A percentile compares a stretch with the other conserved stretches of the same genome.
Conservation (phyloP, 2,113 vertebrate genomes). For the Turnix velox region DNA sequence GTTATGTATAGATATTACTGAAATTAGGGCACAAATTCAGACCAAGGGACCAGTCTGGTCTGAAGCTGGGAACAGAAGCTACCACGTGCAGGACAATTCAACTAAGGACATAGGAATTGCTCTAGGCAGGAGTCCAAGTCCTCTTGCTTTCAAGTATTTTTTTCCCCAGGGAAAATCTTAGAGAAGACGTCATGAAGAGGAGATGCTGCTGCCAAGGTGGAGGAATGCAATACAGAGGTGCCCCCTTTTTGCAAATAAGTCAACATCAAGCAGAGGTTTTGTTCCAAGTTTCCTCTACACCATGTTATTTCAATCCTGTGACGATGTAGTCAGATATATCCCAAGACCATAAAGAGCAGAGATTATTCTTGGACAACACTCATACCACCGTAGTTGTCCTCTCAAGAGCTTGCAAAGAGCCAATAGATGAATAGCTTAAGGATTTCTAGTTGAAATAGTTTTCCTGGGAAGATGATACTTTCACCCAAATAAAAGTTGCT, state of each 20-base stretch:
- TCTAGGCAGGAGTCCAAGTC: background rate
- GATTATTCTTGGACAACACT: background rate
- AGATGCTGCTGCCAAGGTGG: background rate
- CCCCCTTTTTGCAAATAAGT: background rate
- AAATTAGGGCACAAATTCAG: background rate
- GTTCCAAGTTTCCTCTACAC: background rate
- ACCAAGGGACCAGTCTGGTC: background rate
- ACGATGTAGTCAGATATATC: background rate
- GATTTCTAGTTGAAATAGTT: conserved; percentile 1
- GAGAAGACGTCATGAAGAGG: background rate
- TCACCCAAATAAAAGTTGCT: background rate
- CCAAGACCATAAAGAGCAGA: background rate
- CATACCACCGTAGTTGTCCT: background rate
- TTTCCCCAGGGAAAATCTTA: background rate
- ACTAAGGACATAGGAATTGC: background rate
- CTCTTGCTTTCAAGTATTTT: background rate
- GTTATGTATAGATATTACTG: background rate
- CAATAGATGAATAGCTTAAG: conserved; percentile 15
- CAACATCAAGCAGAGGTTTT: background rate
- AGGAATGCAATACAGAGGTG: background rate
- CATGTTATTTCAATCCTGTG: background rate
- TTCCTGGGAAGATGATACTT: conserved; percentile 15
- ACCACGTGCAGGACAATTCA: background rate
- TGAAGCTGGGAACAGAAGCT: background rate
- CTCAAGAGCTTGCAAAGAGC: background rate